Percentiles rank a stretch among this genome's conserved stretches.
These are phyloP conservation scores for Eupithecia centaureata DNA, from an alignment of 2,888 invertebrate species.

Conservation along the genomic window DNA sequence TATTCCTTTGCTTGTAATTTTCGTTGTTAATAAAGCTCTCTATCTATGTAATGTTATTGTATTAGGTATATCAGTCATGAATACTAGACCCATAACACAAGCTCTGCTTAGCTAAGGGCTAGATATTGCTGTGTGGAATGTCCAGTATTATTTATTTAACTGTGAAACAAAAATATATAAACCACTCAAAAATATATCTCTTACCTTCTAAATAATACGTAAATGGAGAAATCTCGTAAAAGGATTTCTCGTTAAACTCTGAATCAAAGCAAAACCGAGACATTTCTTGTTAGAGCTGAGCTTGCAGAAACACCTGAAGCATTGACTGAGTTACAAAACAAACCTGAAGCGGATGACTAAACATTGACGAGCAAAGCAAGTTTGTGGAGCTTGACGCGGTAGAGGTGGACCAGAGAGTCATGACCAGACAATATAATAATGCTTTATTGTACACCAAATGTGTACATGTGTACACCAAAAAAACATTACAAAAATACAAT, in stretches of 20 bases:
- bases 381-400: constrained; percentile 16
- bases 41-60: no score
- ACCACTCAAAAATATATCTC: neutral
- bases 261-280: neutral
- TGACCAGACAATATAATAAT: neutral
- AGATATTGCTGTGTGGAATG: no score
- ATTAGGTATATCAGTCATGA: no score
- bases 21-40: no score
- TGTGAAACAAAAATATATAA: no score
- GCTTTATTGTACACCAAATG: no score
- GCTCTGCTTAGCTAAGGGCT: no score
- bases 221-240: neutral
- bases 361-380: constrained; percentile 32
- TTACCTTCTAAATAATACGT: neutral
- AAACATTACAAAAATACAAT: no score
- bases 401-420: neutral
- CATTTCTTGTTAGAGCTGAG: neutral
- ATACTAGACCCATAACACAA: no score
- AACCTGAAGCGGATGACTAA: constrained; percentile 39
- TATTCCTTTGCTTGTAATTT: no score
- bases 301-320: constrained; percentile 40
- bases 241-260: neutral
- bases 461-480: no score
- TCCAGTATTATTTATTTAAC: no score
- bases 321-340: constrained; percentile 36